Evolutionary conservation across 1,140 invertebrate genomes (phyloP).

Genomic region (Octopus bimaculoides): DNA sequence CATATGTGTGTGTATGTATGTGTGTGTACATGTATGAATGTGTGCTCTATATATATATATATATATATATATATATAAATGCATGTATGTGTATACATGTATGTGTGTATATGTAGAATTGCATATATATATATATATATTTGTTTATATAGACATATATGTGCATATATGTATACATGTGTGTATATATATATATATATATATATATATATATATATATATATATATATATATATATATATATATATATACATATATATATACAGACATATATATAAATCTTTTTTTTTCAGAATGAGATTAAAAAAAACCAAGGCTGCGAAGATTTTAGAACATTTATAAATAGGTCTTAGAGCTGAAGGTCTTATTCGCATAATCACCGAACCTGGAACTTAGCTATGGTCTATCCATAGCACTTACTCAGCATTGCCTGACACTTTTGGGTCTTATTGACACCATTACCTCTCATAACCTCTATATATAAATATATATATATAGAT

Average conservation of each 20-base stretch:
- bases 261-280: not conserved
- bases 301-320: no score
- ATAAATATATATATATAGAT: not conserved
- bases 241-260: not conserved
- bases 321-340: no score
- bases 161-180: not conserved
- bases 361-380: no score
- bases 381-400: no score
- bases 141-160: not conserved
- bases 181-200: not conserved
- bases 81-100: not conserved
- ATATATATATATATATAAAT: conserved; percentile 1
- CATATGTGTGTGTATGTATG: not conserved
- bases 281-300: not conserved
- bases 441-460: no score
- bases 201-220: not conserved
- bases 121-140: not conserved
- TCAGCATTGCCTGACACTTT: no score
- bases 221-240: not conserved
- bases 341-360: no score
- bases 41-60: not conserved
- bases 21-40: not conserved
- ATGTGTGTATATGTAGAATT: not conserved
- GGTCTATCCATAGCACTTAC: no score
- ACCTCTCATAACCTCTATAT: not conserved